These are phyloP conservation scores for Choreutis nemorana DNA, from an alignment of 2,888 invertebrate genomes.

Conservation along the genomic window DNA sequence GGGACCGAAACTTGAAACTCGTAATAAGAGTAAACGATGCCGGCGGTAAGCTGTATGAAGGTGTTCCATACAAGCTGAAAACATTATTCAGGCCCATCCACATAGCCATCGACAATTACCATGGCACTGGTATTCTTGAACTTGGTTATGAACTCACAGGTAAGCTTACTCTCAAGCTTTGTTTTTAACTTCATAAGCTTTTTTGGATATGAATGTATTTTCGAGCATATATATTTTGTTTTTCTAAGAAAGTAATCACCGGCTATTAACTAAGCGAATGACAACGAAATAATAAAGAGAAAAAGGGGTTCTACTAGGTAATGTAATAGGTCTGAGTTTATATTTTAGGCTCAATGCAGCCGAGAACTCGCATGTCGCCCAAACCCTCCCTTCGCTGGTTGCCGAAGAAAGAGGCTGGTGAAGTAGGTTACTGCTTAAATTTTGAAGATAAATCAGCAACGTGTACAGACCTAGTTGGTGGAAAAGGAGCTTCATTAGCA, in stretches of 20 bases:
- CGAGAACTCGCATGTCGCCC: constrained; percentile 18
- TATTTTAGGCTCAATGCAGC: too few relatives aligned
- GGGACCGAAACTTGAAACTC: constrained; percentile 23
- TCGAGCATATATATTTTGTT: too few relatives aligned
- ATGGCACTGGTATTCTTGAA: constrained; percentile 37
- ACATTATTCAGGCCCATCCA: constrained; percentile 23
- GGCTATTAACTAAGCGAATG: too few relatives aligned
- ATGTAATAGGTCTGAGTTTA: too few relatives aligned
- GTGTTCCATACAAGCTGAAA: constrained; percentile 31
- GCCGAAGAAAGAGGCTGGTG: constrained; percentile 21
- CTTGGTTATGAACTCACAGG: constrained; percentile 33
- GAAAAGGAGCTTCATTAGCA: constrained; percentile 81
- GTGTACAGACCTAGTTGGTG: constrained; percentile 71
- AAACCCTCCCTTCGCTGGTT: constrained; percentile 29
- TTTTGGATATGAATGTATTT: too few relatives aligned
- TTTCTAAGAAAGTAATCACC: too few relatives aligned
- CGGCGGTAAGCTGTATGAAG: constrained; percentile 25
- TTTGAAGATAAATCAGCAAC: constrained; percentile 57
- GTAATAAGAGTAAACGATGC: constrained; percentile 29
- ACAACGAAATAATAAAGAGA: too few relatives aligned
- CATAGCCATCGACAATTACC: constrained; percentile 32
- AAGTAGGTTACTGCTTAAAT: constrained; percentile 33
- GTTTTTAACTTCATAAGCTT: too few relatives aligned
- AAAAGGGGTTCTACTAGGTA: too few relatives aligned
- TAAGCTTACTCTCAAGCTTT: too few relatives aligned